These are phyloP conservation scores for Nestor notabilis DNA, from an alignment of 2,113 vertebrate species.

Conservation along the genomic window DNA sequence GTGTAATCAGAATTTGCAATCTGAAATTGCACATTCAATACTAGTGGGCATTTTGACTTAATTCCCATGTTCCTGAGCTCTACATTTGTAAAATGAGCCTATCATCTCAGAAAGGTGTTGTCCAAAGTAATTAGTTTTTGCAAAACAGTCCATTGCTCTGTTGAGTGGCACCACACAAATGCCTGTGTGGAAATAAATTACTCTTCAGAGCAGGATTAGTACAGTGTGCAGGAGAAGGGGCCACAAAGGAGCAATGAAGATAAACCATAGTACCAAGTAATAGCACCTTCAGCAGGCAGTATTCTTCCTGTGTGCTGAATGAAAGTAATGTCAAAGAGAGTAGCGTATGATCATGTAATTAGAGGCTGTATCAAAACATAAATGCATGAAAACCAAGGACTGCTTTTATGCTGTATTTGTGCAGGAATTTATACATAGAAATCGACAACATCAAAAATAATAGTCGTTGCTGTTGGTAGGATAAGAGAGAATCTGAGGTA, in stretches of 20 bases:
- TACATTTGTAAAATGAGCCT: background rate
- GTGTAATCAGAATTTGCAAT: background rate
- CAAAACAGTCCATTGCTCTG: background rate
- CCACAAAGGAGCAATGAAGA: background rate
- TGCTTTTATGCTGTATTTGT: background rate
- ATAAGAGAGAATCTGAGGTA: background rate
- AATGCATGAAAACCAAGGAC: background rate
- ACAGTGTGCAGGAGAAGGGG: background rate
- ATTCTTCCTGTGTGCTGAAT: background rate
- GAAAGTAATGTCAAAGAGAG: background rate
- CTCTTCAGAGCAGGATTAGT: background rate
- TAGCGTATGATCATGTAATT: rapidly evolving
- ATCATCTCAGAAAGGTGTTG: background rate
- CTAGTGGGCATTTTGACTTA: background rate
- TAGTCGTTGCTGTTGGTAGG: background rate
- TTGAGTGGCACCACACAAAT: constrained; percentile 2
- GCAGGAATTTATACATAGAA: background rate
- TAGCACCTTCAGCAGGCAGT: background rate
- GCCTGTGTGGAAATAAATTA: background rate
- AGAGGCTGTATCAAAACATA: background rate
- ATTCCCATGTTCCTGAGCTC: background rate
- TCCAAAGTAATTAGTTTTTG: constrained; percentile 32
- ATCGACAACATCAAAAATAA: background rate
- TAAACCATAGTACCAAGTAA: background rate
- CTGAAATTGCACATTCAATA: background rate